Conservation (phyloP, 2,888 invertebrate species). For the Volucella inflata region DNA sequence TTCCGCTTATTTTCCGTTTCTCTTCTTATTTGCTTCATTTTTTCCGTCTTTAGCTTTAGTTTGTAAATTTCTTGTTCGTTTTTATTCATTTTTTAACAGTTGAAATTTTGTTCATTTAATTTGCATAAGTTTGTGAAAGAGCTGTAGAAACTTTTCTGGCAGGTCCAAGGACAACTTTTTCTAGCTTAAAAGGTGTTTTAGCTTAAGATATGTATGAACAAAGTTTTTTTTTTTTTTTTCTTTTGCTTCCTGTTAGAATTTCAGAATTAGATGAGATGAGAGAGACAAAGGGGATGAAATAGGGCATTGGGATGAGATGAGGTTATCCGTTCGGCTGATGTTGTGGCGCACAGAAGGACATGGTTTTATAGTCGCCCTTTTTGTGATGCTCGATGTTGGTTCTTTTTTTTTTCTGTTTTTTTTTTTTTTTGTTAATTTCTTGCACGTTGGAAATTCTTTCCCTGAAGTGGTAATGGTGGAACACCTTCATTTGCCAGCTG, state of each 20-base stretch:
- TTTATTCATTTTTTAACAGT: constrained; percentile 3
- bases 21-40: constrained; percentile 49
- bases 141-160: constrained; percentile 21
- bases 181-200: constrained; percentile 46
- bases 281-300: not conserved
- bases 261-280: constrained; percentile 50
- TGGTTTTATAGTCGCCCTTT: constrained; percentile 46
- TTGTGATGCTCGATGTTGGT: constrained; percentile 24
- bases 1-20: constrained; percentile 51
- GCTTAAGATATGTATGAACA: constrained; percentile 28
- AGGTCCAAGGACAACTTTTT: constrained; percentile 52
- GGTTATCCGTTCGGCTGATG: constrained; percentile 56
- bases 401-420: not conserved
- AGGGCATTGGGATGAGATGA: constrained; percentile 51
- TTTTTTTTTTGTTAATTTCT: constrained; percentile 77
- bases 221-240: constrained; percentile 32
- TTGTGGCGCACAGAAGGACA: constrained; percentile 59
- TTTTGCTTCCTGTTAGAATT: constrained; percentile 2
- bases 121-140: constrained; percentile 46
- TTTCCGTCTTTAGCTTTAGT: constrained; percentile 28
- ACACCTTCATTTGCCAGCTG: constrained; percentile 80
- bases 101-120: constrained; percentile 61
- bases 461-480: constrained; percentile 79
- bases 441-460: constrained; percentile 80
- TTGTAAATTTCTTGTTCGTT: constrained; percentile 1